These are phyloP conservation scores for Tadarida brasiliensis DNA, from an alignment of 2,797 vertebrate species.

Conservation along the genomic window DNA sequence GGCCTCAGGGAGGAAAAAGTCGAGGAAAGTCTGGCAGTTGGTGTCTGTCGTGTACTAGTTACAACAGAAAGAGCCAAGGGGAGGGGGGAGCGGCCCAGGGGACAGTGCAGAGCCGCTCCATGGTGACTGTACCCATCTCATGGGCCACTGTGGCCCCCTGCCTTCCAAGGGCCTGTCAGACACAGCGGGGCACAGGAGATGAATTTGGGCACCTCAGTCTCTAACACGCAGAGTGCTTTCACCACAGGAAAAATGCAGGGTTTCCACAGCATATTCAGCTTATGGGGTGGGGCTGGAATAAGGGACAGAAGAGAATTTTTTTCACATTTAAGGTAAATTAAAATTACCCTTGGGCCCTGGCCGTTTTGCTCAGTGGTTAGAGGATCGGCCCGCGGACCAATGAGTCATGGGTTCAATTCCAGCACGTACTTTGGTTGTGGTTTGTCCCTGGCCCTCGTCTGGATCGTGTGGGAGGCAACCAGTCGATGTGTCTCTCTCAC, in stretches of 20 bases:
- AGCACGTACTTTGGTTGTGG: background rate
- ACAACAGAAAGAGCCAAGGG: background rate
- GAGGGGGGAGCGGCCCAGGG: background rate
- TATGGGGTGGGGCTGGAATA: background rate
- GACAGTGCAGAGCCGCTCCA: background rate
- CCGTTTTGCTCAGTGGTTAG: background rate
- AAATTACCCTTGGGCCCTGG: background rate
- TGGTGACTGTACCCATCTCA: background rate
- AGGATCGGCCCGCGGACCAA: background rate
- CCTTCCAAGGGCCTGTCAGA: background rate
- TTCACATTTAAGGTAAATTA: background rate
- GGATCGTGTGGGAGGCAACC: no score
- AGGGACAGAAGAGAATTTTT: background rate
- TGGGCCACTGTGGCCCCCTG: background rate
- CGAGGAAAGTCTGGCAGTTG: background rate
- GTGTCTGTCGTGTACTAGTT: background rate
- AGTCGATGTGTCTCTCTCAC: no score
- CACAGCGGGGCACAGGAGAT: background rate
- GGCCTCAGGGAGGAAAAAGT: background rate
- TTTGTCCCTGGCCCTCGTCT: no score
- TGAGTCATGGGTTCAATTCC: background rate
- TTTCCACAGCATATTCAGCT: background rate
- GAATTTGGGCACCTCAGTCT: background rate
- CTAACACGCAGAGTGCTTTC: background rate
- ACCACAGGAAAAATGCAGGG: background rate